Conservation (phyloP, 2,113 vertebrate species). For the Leptobrachium leishanense region DNA sequence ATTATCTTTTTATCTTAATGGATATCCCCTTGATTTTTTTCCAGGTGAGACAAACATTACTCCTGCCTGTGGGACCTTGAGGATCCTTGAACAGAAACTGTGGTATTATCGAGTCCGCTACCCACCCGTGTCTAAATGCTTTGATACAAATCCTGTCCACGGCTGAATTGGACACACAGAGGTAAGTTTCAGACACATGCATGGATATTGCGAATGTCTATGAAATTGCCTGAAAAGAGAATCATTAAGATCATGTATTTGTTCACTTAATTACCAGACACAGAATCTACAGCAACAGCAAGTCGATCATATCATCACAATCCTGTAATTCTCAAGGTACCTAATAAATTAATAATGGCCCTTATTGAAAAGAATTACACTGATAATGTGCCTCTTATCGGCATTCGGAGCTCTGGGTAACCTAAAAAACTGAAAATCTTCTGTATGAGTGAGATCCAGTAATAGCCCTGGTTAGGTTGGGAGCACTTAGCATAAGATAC, state of each 20-base stretch:
- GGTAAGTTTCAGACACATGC: slow-evolving; percentile 16
- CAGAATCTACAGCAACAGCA: background rate
- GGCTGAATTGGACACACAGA: slow-evolving; percentile 41
- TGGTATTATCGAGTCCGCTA: background rate
- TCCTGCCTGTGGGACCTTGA: slow-evolving; percentile 5
- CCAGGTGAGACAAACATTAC: slow-evolving; percentile 36
- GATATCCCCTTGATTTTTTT: slow-evolving; percentile 41
- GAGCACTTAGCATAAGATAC: slow-evolving; percentile 32
- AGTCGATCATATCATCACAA: background rate
- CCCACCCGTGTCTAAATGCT: slow-evolving; percentile 28
- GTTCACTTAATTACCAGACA: background rate
- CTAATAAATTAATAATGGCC: slow-evolving; percentile 31
- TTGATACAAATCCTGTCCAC: slow-evolving; percentile 43
- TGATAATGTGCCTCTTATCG: slow-evolving; percentile 17
- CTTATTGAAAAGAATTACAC: background rate
- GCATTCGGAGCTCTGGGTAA: background rate
- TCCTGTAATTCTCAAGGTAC: background rate
- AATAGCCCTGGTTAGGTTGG: slow-evolving; percentile 9
- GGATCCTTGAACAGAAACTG: slow-evolving; percentile 15
- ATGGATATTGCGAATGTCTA: background rate
- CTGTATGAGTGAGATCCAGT: background rate
- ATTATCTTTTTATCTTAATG: slow-evolving; percentile 35
- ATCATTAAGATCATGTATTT: background rate
- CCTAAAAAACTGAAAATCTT: background rate
- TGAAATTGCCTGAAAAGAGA: background rate